Conservation (phyloP, 2,888 invertebrate genomes). For the Nectonema munidae region DNA sequence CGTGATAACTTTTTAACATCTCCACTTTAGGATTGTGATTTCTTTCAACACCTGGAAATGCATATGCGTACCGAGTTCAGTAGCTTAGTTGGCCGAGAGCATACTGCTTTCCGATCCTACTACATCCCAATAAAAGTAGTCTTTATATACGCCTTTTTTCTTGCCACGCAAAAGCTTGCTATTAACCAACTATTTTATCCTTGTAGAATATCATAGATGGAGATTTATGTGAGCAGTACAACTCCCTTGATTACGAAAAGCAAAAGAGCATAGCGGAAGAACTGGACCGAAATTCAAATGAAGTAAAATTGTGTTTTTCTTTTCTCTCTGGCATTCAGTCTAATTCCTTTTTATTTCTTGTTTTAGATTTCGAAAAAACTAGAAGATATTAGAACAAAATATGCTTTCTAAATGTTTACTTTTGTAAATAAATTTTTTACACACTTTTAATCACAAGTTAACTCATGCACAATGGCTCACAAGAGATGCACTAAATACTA, state of each 20-base stretch:
- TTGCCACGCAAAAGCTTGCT: no score
- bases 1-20: not conserved
- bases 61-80: constrained; percentile 89
- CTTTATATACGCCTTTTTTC: constrained; percentile 11
- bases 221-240: constrained; percentile 91
- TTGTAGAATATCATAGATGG: constrained; percentile 76
- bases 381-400: constrained; percentile 87
- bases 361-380: constrained; percentile 54
- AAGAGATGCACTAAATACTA: no score
- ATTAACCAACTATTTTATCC: not conserved
- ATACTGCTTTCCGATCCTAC: constrained; percentile 73
- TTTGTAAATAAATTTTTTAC: no score
- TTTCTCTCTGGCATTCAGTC: constrained; percentile 2
- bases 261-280: constrained; percentile 78
- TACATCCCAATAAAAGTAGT: constrained; percentile 74
- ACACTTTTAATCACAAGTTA: no score
- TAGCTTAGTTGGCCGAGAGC: constrained; percentile 79
- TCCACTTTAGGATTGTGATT: constrained; percentile 50
- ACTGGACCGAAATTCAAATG: constrained; percentile 66
- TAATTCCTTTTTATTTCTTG: constrained; percentile 13
- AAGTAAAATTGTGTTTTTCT: constrained; percentile 28
- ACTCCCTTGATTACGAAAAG: constrained; percentile 60
- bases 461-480: no score
- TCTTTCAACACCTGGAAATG: constrained; percentile 97
- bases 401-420: constrained; percentile 96